Evolutionary conservation across 1,140 invertebrate genomes (phyloP).

Genomic region (Drosophila guanche): DNA sequence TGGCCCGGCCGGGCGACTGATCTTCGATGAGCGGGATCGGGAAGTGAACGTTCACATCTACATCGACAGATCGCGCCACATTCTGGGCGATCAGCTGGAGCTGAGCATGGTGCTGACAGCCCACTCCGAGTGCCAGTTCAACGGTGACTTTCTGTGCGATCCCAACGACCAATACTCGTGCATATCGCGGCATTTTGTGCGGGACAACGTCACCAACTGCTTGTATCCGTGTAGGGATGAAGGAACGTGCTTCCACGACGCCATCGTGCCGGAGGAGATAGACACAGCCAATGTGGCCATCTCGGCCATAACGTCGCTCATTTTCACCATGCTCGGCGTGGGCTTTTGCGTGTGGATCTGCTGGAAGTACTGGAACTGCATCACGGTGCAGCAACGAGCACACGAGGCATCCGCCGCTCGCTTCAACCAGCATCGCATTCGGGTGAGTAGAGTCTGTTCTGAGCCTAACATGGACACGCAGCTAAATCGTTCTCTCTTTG

Average conservation of each 20-base stretch:
- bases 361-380: conserved; percentile 83
- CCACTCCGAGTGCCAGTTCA: conserved; percentile 70
- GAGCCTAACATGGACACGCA: not conserved
- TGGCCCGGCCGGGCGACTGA: conserved; percentile 58
- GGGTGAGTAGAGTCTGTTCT: conserved; percentile 35
- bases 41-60: conserved; percentile 74
- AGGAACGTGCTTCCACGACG: conserved; percentile 72
- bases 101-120: conserved; percentile 74
- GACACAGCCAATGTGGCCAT: conserved; percentile 77
- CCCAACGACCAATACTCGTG: conserved; percentile 74
- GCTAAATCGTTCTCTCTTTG: not conserved
- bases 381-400: conserved; percentile 77
- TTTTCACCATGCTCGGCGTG: conserved; percentile 82
- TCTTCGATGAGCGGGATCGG: conserved; percentile 72
- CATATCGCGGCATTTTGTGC: conserved; percentile 76
- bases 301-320: conserved; percentile 79
- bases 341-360: conserved; percentile 80
- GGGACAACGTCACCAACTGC: conserved; percentile 78
- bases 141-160: conserved; percentile 71
- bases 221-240: conserved; percentile 78
- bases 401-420: conserved; percentile 74
- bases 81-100: conserved; percentile 72
- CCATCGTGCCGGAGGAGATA: conserved; percentile 52
- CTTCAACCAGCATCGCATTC: conserved; percentile 58
- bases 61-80: conserved; percentile 57